These are phyloP conservation scores for Anas platyrhynchos DNA, from an alignment of 2,113 vertebrate genomes.

Conservation along the genomic window DNA sequence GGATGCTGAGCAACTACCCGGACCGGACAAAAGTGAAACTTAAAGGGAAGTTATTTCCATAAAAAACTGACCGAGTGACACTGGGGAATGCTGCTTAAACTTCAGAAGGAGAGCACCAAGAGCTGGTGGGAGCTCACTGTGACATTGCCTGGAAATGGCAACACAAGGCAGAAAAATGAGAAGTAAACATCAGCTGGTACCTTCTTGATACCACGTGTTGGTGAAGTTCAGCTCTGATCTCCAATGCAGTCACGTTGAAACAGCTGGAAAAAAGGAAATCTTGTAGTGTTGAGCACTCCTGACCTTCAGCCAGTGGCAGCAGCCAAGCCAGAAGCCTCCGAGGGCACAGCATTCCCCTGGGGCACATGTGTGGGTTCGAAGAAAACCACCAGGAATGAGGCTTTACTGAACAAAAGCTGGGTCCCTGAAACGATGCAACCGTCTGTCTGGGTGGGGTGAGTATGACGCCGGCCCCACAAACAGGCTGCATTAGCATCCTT, in stretches of 20 bases:
- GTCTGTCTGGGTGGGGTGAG: neutral
- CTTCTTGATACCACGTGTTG: neutral
- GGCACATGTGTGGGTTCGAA: neutral
- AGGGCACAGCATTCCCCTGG: neutral
- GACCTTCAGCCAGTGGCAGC: neutral
- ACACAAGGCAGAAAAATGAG: neutral
- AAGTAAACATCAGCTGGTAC: neutral
- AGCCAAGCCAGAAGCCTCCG: neutral
- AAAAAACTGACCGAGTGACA: neutral
- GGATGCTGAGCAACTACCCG: neutral
- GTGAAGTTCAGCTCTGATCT: neutral
- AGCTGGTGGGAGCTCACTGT: neutral
- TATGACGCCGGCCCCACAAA: fast-evolving
- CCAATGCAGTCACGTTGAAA: neutral
- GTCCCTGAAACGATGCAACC: fast-evolving
- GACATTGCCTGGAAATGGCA: neutral
- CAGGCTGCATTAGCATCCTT: neutral
- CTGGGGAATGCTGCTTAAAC: neutral
- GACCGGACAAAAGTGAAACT: neutral
- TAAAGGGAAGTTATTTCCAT: neutral
- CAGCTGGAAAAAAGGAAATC: neutral
- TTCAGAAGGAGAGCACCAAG: neutral
- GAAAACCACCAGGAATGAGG: neutral
- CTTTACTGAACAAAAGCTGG: neutral
- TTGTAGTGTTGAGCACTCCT: neutral